Base-by-base conservation (phyloP, 2,888 invertebrate species). In the Drosophila maculinotata region DNA sequence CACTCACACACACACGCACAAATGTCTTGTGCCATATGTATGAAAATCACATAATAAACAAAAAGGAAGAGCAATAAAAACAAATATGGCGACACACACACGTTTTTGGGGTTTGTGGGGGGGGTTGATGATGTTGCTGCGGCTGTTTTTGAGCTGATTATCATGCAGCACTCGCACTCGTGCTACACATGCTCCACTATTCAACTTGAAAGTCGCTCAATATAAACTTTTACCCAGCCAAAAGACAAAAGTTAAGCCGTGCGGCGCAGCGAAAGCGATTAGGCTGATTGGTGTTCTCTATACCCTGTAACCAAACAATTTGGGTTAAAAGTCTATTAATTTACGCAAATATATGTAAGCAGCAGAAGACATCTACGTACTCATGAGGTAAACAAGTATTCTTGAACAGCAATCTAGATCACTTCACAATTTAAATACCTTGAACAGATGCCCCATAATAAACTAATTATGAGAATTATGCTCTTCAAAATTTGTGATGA, bases 181-280 rank as follows among this genome's bases (percentile, higher is more conserved):
- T 77, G 78, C 75, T 48, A 68, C 79, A 75, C 76, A 79, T 78
- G 79, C 75, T 59, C 25, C 51, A 35, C 25, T 39, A 42, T 41
- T 57, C 56, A 36, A 51, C 63, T 64, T 42, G 65, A 68, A 79
- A 80, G 77, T 64, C 72, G 77, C 80, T 71, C 80, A 64, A 79
- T 64, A 71, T 57, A 36, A 69, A 69, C 69, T 69, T 70, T 70
- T 68, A 52, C 47, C 33, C 45, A 20, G 44, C 60, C 17, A 57
- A 42, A 54, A 72, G n/a, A 62, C 85, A 88, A 86, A 78, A 77
- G 82, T 78, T 87, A 89, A 89, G 90, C 89, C 79, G 71, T 72
- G 76, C 78, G 86, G 90, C 89, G 89, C 89, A 90, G 67, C 90
- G 69, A 89, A 89, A 80, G 79, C 77, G 90, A 89, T 89, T 89